These are phyloP conservation scores for Hemiprocne comata DNA, from an alignment of 2,113 vertebrate genomes.

Conservation along the genomic window DNA sequence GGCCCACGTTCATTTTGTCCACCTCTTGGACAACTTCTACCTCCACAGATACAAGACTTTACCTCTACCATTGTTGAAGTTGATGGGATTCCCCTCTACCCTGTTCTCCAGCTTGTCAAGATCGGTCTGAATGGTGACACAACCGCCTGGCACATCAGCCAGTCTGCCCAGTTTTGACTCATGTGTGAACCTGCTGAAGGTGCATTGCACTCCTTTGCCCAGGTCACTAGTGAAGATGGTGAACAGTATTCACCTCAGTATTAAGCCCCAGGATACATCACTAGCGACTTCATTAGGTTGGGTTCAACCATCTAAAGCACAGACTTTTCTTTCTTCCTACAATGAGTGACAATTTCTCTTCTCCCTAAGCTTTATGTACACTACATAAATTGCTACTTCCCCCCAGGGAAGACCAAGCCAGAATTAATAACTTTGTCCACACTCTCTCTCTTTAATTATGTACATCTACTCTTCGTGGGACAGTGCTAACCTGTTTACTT, in stretches of 20 bases:
- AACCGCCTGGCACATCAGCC: background rate
- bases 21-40: background rate
- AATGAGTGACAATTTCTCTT: background rate
- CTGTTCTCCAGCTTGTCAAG: background rate
- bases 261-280: background rate
- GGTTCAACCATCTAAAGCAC: background rate
- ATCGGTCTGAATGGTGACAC: background rate
- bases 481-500: background rate
- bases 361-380: background rate
- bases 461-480: background rate
- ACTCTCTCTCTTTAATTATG: slow-evolving; percentile 21
- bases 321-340: background rate
- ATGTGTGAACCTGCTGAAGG: background rate
- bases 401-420: background rate
- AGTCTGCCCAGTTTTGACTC: background rate
- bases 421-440: background rate
- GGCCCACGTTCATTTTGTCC: background rate
- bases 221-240: background rate
- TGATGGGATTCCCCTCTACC: background rate
- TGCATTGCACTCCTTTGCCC: background rate
- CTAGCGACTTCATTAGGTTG: background rate
- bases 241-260: background rate
- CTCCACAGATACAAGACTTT: background rate
- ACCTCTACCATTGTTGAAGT: background rate
- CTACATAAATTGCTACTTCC: background rate